These are phyloP conservation scores for Illadopsis cleaveri DNA, from an alignment of 2,113 vertebrate genomes.

Conservation along the genomic window DNA sequence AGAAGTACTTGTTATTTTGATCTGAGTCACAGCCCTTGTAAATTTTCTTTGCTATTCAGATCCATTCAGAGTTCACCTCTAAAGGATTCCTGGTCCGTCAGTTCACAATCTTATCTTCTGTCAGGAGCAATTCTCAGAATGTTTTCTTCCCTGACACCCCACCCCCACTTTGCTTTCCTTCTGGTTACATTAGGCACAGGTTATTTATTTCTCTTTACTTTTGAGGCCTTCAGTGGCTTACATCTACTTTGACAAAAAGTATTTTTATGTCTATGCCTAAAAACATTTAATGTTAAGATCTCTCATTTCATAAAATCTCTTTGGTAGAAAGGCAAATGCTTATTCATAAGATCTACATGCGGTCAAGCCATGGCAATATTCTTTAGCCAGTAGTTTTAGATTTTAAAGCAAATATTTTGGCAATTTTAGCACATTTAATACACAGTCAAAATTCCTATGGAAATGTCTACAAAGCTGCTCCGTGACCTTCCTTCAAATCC, in stretches of 20 bases:
- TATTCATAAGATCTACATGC: not conserved
- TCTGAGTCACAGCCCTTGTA: not conserved
- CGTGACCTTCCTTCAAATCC: not conserved
- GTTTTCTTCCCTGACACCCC: not conserved
- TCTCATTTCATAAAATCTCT: not conserved
- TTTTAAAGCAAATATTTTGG: not conserved
- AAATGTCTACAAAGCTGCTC: not conserved
- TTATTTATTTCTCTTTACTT: not conserved
- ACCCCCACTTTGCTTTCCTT: not conserved
- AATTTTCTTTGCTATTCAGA: constrained; percentile 1
- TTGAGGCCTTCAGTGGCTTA: not conserved
- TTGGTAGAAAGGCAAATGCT: not conserved
- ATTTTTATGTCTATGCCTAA: not conserved
- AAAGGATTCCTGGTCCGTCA: not conserved
- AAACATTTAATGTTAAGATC: not conserved
- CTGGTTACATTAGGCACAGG: not conserved
- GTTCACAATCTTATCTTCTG: not conserved
- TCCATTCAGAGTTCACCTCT: not conserved
- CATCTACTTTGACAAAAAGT: not conserved
- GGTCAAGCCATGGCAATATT: not conserved
- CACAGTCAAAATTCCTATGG: not conserved
- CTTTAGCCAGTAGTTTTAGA: not conserved
- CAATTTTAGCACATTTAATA: not conserved
- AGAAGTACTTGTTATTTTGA: constrained; percentile 2
- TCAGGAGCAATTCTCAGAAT: not conserved